Evolutionary conservation across 1,140 invertebrate species (phyloP), one percentile per base, ranked within the genome.

Genomic region (Camponotus vicinus): DNA sequence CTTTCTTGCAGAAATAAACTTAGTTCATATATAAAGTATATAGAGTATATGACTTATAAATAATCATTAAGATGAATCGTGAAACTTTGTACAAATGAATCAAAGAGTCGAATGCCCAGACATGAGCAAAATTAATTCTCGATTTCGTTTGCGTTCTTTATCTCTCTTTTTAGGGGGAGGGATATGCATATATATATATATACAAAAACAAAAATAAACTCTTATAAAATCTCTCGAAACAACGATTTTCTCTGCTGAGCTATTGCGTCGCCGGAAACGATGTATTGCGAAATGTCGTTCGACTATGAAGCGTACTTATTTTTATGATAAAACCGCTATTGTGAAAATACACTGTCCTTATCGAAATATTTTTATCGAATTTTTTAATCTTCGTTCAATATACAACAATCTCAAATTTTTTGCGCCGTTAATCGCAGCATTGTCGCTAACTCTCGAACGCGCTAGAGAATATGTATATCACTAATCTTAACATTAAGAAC

Each of bases 131-230:
- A 69, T 75, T 67, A 32, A 61, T 75, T 75, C 21, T 82, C 55
- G 37, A 61, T 67, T 59, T 40, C 37, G 11, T 52, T 34, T 64
- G 37, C 61, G 45, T 59, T 69, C 13, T 57, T n/a, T 15, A 18
- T 78, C 45, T 80, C 52, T 63, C 55, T 77, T 34, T 61, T 61
- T 61, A 61, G 79, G 32, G 13, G 15, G 4, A 18, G 4, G 49
- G 15, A 52, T 52, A 52, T 15, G 18, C 2, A 52, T 18, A 52
- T 18, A 52, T 49, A 91, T 88, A 66, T 86, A 75, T 87, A 86
- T 42, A 77, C 71, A 86, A 49, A 92, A 88, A 92, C 80, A 87
- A 92, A 88, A 87, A 90, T 92, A 92, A 88, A 91, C 88, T 92
- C 27, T 88, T 91, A 42, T 67, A 64, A 89, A 89, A 66, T 89